Evolutionary conservation across 2,797 vertebrate species (phyloP).

Genomic region (Simalia tracyae): DNA sequence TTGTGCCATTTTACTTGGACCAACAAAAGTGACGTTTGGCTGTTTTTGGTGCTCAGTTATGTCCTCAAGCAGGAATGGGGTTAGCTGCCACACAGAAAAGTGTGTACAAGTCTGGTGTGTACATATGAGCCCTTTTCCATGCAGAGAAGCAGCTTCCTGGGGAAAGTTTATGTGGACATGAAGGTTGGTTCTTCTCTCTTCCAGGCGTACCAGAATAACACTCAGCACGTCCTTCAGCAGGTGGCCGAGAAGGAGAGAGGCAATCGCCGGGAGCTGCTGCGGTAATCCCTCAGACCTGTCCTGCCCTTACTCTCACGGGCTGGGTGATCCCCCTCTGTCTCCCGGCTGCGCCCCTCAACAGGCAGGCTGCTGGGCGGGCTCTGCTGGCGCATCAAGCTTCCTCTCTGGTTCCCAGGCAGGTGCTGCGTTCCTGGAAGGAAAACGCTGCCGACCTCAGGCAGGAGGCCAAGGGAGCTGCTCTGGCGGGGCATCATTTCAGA

Average conservation of each 20-base stretch:
- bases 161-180: neutral
- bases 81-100: neutral
- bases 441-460: slow-evolving; percentile 59
- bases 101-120: neutral
- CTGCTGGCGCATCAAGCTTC: fast-evolving
- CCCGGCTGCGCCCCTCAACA: neutral
- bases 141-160: neutral
- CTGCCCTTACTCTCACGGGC: neutral
- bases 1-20: neutral
- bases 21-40: neutral
- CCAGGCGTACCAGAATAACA: slow-evolving; percentile 75
- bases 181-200: slow-evolving; percentile 3
- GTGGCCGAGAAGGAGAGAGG: slow-evolving; percentile 73
- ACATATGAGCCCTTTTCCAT: neutral
- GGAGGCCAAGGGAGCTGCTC: slow-evolving; percentile 57
- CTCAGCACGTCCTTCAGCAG: slow-evolving; percentile 57
- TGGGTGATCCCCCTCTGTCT: neutral
- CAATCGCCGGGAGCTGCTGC: slow-evolving; percentile 59
- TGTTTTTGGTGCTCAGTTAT: neutral
- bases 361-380: neutral
- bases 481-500: slow-evolving; percentile 74
- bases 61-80: neutral
- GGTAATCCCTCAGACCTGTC: slow-evolving; percentile 68
- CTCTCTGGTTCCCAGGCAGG: slow-evolving; percentile 61
- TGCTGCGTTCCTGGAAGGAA: slow-evolving; percentile 77